Conservation (phyloP, 2,888 invertebrate genomes). For the Formica aserva region DNA sequence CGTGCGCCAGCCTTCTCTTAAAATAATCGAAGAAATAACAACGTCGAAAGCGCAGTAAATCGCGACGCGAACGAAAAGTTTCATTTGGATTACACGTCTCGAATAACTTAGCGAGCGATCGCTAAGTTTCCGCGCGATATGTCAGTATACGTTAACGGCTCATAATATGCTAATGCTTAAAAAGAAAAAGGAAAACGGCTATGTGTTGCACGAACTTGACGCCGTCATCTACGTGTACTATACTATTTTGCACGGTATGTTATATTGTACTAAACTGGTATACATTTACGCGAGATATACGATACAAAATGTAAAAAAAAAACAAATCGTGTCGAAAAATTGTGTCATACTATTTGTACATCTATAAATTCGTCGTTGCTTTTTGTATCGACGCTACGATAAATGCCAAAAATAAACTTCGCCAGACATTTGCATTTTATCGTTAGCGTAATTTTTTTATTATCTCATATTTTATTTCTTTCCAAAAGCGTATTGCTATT, state of each 20-base stretch:
- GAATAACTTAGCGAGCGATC: conserved; percentile 68
- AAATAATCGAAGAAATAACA: background rate
- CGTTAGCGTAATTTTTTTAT: background rate
- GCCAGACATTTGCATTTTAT: conserved; percentile 2
- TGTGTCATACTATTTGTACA: background rate
- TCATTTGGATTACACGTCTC: conserved; percentile 56
- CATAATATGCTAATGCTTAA: conserved; percentile 68
- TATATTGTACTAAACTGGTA: background rate
- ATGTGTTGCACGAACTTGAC: conserved; percentile 29
- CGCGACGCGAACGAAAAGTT: conserved; percentile 57
- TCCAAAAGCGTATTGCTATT: background rate
- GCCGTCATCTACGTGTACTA: background rate
- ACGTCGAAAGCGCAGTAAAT: conserved; percentile 11
- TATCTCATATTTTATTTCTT: background rate
- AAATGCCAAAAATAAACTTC: background rate
- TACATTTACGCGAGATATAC: background rate
- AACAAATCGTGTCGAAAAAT: background rate
- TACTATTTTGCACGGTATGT: background rate
- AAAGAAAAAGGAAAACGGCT: conserved; percentile 54
- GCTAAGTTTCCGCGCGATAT: conserved; percentile 61
- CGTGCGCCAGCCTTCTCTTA: background rate
- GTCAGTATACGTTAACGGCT: conserved; percentile 63
- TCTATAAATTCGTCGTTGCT: background rate
- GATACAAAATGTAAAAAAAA: background rate
- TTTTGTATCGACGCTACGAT: background rate